Conservation (phyloP, 1,140 invertebrate species). For the Drosophila truncata region DNA sequence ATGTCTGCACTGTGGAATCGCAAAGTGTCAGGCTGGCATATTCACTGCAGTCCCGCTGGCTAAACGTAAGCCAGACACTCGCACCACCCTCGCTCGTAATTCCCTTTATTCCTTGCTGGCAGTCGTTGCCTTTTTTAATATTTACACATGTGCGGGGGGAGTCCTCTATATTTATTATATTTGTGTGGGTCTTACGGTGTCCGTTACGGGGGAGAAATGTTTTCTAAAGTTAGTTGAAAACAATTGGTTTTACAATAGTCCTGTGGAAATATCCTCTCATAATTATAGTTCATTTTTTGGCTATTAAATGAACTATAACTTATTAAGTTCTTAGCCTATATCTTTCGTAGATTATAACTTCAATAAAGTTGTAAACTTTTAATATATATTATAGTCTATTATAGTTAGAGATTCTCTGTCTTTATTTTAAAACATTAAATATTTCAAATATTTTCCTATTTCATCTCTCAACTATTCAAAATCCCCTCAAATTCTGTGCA, state of each 20-base stretch:
- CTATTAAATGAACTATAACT: background rate
- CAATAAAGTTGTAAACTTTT: too few relatives aligned
- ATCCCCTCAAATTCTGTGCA: background rate
- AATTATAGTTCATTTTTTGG: background rate
- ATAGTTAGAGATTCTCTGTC: too few relatives aligned
- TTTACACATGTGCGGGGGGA: constrained; percentile 46
- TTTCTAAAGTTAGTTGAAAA: background rate
- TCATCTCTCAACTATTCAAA: background rate
- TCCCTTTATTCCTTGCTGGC: constrained; percentile 43
- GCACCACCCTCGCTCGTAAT: constrained; percentile 25
- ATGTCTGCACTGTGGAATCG: constrained; percentile 57
- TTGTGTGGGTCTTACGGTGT: background rate
- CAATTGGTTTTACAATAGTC: too few relatives aligned
- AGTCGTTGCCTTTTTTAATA: constrained; percentile 52
- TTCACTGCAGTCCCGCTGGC: constrained; percentile 38
- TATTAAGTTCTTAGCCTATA: too few relatives aligned
- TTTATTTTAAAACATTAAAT: background rate
- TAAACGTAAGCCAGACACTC: constrained; percentile 53
- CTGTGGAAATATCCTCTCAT: background rate
- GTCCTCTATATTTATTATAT: constrained; percentile 4
- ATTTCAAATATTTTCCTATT: too few relatives aligned
- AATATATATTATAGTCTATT: too few relatives aligned
- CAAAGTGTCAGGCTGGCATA: constrained; percentile 60
- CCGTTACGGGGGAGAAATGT: background rate
- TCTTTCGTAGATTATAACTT: too few relatives aligned